A percentile compares a stretch with the other conserved stretches of the same genome.
Evolutionary conservation across 2,888 invertebrate genomes (phyloP).

Genomic region (Tillus elongatus): DNA sequence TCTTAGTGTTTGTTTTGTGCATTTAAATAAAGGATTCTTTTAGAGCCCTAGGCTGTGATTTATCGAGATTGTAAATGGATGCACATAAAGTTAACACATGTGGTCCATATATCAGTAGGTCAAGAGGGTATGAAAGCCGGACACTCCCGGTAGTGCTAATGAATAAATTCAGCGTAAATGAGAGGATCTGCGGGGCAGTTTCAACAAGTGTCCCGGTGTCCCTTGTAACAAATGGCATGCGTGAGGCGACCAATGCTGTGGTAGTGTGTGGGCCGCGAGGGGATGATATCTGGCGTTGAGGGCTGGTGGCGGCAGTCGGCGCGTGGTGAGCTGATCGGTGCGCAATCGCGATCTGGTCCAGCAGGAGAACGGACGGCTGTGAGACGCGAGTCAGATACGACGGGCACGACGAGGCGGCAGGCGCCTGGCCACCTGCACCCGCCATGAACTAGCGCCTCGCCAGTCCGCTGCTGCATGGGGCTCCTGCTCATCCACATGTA

Average conservation of each 20-base stretch:
- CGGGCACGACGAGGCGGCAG: constrained; percentile 41
- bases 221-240: constrained; percentile 32
- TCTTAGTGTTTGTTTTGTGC: no score
- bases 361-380: constrained; percentile 25
- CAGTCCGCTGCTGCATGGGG: constrained; percentile 36
- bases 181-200: constrained; percentile 15
- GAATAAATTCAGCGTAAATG: no score
- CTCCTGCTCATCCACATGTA: constrained; percentile 34
- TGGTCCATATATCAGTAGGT: no score
- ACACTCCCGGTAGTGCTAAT: no score
- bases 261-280: constrained; percentile 33
- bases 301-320: constrained; percentile 32
- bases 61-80: no score
- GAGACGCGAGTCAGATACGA: constrained; percentile 37
- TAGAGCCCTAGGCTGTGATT: no score
- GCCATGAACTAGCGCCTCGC: constrained; percentile 29
- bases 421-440: constrained; percentile 35
- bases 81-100: no score
- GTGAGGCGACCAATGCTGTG: constrained; percentile 34
- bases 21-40: no score
- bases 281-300: constrained; percentile 33
- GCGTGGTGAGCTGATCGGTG: constrained; percentile 33
- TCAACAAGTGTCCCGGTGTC: constrained; percentile 30
- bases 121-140: no score
- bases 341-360: constrained; percentile 31